A percentile compares a stretch with the other conserved stretches of the same genome.
phyloP scores from a whole-genome alignment of 2,888 invertebrate genomes.

The Antitype chi region DNA sequence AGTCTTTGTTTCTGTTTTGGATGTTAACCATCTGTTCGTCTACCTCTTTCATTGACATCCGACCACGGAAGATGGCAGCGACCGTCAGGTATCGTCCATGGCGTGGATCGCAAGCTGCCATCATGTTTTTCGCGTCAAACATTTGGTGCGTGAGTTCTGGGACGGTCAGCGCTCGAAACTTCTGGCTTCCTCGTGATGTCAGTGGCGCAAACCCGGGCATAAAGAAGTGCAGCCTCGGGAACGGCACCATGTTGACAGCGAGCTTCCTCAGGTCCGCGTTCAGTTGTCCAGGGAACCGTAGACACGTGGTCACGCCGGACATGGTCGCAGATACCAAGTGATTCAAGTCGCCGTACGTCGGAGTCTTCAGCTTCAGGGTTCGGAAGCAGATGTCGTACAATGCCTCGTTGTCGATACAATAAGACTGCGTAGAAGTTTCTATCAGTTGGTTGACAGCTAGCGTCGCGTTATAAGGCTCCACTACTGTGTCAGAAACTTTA shows the following conservation, averaged over 20 bases:
- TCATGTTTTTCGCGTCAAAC: slow-evolving; percentile 99
- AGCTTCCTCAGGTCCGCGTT: slow-evolving; percentile 93
- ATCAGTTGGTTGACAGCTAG: slow-evolving; percentile 92
- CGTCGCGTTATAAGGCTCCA: slow-evolving; percentile 92
- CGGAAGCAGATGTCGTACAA: slow-evolving; percentile 95
- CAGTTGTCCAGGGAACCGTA: slow-evolving; percentile 84
- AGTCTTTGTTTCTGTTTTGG: slow-evolving; percentile 94
- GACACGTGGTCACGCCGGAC: slow-evolving; percentile 86
- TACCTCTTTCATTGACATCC: slow-evolving; percentile 98
- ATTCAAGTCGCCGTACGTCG: slow-evolving; percentile 94
- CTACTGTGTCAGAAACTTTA: slow-evolving; percentile 94
- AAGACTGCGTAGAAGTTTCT: slow-evolving; percentile 92
- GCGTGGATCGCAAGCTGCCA: slow-evolving; percentile 98
- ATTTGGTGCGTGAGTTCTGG: slow-evolving; percentile 97
- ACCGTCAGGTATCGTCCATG: slow-evolving; percentile 97
- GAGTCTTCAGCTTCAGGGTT: slow-evolving; percentile 93
- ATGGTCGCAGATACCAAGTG: slow-evolving; percentile 83
- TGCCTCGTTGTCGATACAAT: slow-evolving; percentile 94
- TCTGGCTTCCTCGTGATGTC: slow-evolving; percentile 94
- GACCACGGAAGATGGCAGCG: slow-evolving; percentile 96
- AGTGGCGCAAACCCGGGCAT: slow-evolving; percentile 92
- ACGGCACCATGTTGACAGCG: slow-evolving; percentile 91
- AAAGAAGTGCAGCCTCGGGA: slow-evolving; percentile 92
- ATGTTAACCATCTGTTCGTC: slow-evolving; percentile 95
- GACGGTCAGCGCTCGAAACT: slow-evolving; percentile 96